Base-by-base conservation (phyloP, 2,797 vertebrate genomes). In the Okamejei kenojei region DNA sequence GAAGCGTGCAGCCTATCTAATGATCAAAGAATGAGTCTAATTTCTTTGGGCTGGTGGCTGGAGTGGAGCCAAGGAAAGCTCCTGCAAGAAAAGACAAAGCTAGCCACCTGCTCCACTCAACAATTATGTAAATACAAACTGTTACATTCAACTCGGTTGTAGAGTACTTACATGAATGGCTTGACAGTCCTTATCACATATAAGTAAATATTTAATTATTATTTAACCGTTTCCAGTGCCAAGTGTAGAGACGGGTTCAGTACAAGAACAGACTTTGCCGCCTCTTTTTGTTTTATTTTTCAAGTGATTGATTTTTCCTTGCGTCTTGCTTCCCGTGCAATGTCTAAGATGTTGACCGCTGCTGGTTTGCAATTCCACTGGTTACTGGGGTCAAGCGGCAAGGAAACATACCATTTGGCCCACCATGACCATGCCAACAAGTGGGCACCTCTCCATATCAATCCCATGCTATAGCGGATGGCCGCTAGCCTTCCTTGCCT, bases 101-200 rank as follows among this genome's bases (percentile, higher is more conserved):
- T n/a, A 29, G 71, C 68, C 90, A 92, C 90, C 90, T 92, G 90
- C 90, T 92, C 73, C 35, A 19, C 17, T 26, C 54, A 71, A 71
- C 32, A 76, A 58, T 92, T 73, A 91, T 91, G 71, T 91, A 71
- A 91, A 91, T 91, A 74, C 65, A 91, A 91, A 91, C 65, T 91
- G 90, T 74, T 71, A 74, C 90, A 74, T 74, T 74, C 68, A 74
- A 91, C 90, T 45, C 74, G 65, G 32, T 9, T 32, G 11, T 21
- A 91, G 45, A 29, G 68, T 29, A 23, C 63, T 76, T 76, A 74
- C 29, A 45, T 58, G 68, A 76, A 76, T 74, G 68, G 68, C 13
- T 38, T 92, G 26, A 54, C 23, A 76, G 68, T 92, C 90, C 23
- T 58, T 92, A 45, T 92, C 90, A 92, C 71, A 92, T 17, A 54